phyloP scores from a whole-genome alignment of 2,888 invertebrate species.

The Synanthedon andrenaeformis region DNA sequence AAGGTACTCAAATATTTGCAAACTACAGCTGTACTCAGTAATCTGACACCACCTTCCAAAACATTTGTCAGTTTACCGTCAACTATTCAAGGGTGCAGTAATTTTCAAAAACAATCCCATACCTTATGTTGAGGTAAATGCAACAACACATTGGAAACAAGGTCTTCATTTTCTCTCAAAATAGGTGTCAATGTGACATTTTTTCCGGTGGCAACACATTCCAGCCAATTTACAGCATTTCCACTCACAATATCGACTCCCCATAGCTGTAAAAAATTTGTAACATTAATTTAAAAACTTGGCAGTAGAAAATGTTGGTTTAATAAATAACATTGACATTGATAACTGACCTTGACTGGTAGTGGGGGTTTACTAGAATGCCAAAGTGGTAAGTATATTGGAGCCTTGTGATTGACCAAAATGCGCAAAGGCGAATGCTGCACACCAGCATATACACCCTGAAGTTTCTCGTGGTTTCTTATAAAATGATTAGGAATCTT shows the following conservation, averaged over 20 bases:
- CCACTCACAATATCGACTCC: constrained; percentile 59
- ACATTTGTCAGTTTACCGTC: neutral
- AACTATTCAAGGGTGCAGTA: neutral
- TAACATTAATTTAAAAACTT: constrained; percentile 10
- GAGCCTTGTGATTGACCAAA: constrained; percentile 68
- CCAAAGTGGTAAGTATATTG: constrained; percentile 66
- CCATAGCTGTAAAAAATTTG: constrained; percentile 47
- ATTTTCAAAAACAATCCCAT: constrained; percentile 2
- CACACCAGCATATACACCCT: constrained; percentile 60
- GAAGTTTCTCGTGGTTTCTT: constrained; percentile 55
- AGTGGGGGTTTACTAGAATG: constrained; percentile 60
- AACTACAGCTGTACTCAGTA: too few species aligned
- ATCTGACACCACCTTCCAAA: too few species aligned
- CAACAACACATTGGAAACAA: constrained; percentile 52
- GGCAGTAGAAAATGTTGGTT: constrained; percentile 11
- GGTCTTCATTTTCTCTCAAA: constrained; percentile 47
- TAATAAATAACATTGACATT: constrained; percentile 11
- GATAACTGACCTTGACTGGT: constrained; percentile 56
- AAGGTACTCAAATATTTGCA: neutral
- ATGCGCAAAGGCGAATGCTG: constrained; percentile 64
- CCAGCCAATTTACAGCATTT: constrained; percentile 72
- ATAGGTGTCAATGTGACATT: constrained; percentile 62
- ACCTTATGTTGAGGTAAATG: constrained; percentile 57
- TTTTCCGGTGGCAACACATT: constrained; percentile 64
- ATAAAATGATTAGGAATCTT: constrained; percentile 72